Base-by-base conservation (phyloP, 2,797 vertebrate genomes). In the Chrosomus eos region DNA sequence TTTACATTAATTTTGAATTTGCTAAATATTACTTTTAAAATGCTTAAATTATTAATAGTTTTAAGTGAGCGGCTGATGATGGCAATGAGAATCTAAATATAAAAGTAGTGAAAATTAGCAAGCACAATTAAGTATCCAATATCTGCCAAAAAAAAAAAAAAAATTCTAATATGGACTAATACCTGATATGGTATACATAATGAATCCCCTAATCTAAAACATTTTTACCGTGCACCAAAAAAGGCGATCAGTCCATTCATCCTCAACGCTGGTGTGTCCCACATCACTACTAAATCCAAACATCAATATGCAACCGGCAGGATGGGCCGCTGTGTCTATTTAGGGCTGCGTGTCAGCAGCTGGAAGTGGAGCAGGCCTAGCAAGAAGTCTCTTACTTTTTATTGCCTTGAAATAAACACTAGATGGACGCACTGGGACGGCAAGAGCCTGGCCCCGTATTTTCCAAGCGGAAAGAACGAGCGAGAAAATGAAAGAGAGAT, bases 311-410 rank as follows among this genome's bases (percentile, higher is more conserved):
- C 79, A 81, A 48, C 62, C 51, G 19, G 62, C 71, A 74, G 18
- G 73, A 48, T 7, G 14, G 77, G n/a, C 70, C 11, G 53, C 23
- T 60, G 53, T 72, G 85, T 82, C 85, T 86, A 86, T 86, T 86
- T 82, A 86, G 85, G 73, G 73, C 73, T 78, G 80, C 7, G n/a
- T 62, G 55, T 86, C 85, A 77, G 85, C 81, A 71, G 85, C 80
- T 86, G 28, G 80, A 86, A 86, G 81, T 82, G 74, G 85, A 86
- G 75, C 85, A 86, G 43, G 40, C 48, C 66, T 78, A 45, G 81
- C 26, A 81, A 87, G 70, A 80, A 85, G 79, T 81, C 80, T 74
- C 72, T 87, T 86, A 88, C 66, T 77, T 81, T 77, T 82, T 80
- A 85, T 85, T 73, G 76, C 75, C 55, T 64, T 73, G 76, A 85